These are phyloP conservation scores for Cyanistes caeruleus DNA, from an alignment of 2,113 vertebrate genomes.

Conservation along the genomic window DNA sequence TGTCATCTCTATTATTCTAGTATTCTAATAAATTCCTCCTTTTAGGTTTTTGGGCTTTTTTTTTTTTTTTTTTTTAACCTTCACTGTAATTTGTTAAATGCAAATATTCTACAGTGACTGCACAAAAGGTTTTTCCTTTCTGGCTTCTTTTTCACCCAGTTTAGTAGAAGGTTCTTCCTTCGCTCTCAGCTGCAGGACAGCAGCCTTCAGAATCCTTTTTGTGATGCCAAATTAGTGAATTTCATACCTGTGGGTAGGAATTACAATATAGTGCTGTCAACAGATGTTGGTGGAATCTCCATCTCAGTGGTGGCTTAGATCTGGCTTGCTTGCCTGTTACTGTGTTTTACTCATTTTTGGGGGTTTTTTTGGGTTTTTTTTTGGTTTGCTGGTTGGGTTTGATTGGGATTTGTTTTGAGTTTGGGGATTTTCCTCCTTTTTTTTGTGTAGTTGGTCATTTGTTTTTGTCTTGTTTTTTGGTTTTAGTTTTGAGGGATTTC, in stretches of 20 bases:
- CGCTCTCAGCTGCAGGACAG: not conserved
- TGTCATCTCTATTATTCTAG: not conserved
- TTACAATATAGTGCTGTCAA: not conserved
- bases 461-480: not conserved
- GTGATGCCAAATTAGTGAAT: not conserved
- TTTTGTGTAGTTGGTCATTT: not conserved
- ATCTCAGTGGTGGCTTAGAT: not conserved
- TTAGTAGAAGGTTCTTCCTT: not conserved
- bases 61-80: not conserved
- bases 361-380: not conserved
- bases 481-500: not conserved
- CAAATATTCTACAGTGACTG: not conserved
- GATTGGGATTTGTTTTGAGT: not conserved
- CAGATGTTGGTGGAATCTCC: not conserved
- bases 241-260: not conserved
- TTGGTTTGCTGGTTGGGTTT: not conserved
- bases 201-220: not conserved
- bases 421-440: accelerated
- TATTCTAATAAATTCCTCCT: not conserved
- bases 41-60: not conserved
- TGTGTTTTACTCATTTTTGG: not conserved
- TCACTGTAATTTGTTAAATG: not conserved
- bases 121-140: not conserved
- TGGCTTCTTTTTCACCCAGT: not conserved
- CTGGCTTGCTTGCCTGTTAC: not conserved